Evolutionary conservation across 2,113 vertebrate species (phyloP).

Genomic region (Axis porcinus): DNA sequence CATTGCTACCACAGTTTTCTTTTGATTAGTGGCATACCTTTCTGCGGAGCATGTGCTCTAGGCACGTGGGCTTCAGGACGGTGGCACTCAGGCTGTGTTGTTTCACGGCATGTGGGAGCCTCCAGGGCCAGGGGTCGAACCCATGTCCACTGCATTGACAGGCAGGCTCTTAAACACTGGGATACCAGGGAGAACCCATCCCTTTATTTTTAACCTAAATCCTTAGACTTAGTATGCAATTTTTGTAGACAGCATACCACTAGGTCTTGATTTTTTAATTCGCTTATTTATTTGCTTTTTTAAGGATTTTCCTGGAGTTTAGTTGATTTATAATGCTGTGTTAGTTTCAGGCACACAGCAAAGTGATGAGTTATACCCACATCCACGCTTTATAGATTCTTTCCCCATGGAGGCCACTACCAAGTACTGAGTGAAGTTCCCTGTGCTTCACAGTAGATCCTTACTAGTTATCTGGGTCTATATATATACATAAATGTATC

Average conservation of each 20-base stretch:
- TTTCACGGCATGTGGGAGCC: background rate
- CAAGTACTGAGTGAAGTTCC: background rate
- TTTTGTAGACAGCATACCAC: background rate
- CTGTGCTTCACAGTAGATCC: background rate
- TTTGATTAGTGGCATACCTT: background rate
- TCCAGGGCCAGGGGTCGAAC: fast-evolving
- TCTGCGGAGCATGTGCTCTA: fast-evolving
- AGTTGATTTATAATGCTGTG: background rate
- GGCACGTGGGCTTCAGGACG: background rate
- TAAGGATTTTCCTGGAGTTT: background rate
- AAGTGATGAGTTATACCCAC: background rate
- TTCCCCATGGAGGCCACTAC: background rate
- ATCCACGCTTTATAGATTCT: background rate
- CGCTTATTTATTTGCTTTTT: background rate
- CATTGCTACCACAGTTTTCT: background rate
- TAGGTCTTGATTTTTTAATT: background rate
- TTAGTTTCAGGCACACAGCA: background rate
- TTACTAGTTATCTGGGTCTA: background rate
- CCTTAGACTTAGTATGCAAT: no score
- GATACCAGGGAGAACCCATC: background rate
- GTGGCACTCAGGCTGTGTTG: background rate
- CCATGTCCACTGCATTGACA: background rate
- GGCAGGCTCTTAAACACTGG: background rate
- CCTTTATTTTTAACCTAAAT: background rate
- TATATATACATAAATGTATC: background rate